These are phyloP conservation scores for Otus sunia DNA, from an alignment of 2,113 vertebrate species.

Conservation along the genomic window DNA sequence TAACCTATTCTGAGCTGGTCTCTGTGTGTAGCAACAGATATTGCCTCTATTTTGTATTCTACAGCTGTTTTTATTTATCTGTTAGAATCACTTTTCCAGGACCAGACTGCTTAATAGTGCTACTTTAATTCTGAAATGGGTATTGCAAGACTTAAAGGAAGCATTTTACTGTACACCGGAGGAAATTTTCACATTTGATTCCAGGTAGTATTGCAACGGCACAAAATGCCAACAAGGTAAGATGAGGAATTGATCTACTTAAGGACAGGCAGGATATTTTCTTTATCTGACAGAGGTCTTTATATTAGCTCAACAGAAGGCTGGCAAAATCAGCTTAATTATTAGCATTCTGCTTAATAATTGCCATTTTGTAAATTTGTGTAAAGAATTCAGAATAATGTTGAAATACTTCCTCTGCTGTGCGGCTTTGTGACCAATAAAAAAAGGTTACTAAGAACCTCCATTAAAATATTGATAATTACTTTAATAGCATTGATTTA, in stretches of 20 bases:
- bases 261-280: background rate
- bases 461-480: background rate
- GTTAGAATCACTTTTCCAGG: background rate
- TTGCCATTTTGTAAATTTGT: background rate
- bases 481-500: background rate
- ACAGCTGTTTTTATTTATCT: background rate
- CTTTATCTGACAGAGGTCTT: background rate
- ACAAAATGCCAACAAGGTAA: slow-evolving; percentile 20
- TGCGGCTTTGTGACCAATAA: background rate
- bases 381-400: background rate
- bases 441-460: background rate
- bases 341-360: background rate
- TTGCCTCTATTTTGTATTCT: background rate
- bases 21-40: background rate
- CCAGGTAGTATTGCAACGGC: background rate
- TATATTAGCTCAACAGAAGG: background rate
- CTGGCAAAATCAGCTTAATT: background rate
- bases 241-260: background rate
- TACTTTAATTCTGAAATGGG: background rate
- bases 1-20: background rate
- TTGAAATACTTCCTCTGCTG: background rate
- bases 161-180: background rate
- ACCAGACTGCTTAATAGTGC: background rate
- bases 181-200: background rate
- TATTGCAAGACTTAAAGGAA: background rate